Evolutionary conservation across 2,113 vertebrate species (phyloP).

Genomic region (Ahaetulla prasina): DNA sequence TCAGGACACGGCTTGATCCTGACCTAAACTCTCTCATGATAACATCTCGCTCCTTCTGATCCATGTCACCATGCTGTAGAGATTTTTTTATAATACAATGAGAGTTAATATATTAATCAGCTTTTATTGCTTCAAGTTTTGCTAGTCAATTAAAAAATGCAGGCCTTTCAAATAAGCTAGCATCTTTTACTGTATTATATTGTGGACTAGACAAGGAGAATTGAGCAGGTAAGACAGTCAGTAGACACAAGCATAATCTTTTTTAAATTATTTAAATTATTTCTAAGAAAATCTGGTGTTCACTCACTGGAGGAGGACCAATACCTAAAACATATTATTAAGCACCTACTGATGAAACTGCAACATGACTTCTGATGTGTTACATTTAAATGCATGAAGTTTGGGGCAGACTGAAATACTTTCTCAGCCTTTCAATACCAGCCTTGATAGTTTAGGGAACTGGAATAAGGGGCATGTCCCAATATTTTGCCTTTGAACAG

Average conservation of each 20-base stretch:
- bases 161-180: neutral
- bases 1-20: slow-evolving; percentile 92
- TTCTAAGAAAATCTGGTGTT: neutral
- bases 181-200: neutral
- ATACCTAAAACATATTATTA: neutral
- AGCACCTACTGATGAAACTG: neutral
- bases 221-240: neutral
- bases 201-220: neutral
- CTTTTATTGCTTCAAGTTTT: neutral
- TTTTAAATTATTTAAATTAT: neutral
- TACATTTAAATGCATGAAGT: neutral
- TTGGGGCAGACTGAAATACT: neutral
- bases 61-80: slow-evolving; percentile 94
- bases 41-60: slow-evolving; percentile 97
- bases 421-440: too few species aligned
- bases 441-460: slow-evolving; percentile 43
- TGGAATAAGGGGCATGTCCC: slow-evolving; percentile 73
- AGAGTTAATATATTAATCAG: neutral
- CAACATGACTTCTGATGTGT: neutral
- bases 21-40: slow-evolving; percentile 98
- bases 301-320: neutral
- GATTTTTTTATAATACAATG: slow-evolving; percentile 1
- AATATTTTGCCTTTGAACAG: slow-evolving; percentile 60
- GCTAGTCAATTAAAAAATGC: neutral
- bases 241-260: neutral